Percentiles rank a stretch among this genome's conserved stretches.
phyloP scores from a whole-genome alignment of 2,888 invertebrate genomes.

The Aplocera efformata region DNA sequence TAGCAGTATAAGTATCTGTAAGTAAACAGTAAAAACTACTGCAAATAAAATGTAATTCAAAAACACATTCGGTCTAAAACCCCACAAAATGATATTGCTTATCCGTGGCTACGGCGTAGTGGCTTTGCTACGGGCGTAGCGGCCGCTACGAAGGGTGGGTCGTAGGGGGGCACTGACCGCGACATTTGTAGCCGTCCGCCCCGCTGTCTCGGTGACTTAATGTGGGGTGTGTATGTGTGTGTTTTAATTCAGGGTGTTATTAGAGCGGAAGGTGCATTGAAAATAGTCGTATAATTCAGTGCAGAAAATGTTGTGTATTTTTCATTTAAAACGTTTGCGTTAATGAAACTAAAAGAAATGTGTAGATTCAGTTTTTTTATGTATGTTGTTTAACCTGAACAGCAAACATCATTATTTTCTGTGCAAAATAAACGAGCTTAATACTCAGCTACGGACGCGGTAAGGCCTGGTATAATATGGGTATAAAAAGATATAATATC shows the following conservation, averaged over 20 bases:
- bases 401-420: no score
- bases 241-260: constrained; percentile 26
- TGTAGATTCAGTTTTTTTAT: no score
- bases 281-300: constrained; percentile 8
- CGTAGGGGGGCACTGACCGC: constrained; percentile 64
- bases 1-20: no score
- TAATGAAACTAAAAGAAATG: no score
- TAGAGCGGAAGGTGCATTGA: constrained; percentile 18
- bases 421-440: no score
- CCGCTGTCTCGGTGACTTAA: constrained; percentile 46
- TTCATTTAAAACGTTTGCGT: not conserved
- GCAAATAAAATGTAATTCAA: constrained; percentile 7
- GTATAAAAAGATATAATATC: no score
- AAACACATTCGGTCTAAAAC: constrained; percentile 17
- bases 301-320: not conserved
- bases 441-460: no score
- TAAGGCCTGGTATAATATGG: no score
- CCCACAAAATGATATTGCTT: constrained; percentile 25
- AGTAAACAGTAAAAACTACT: not conserved
- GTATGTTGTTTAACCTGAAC: no score
- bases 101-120: constrained; percentile 32
- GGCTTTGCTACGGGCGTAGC: constrained; percentile 20
- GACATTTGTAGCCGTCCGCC: constrained; percentile 74
- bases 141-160: constrained; percentile 39
- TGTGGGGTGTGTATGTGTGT: constrained; percentile 35